Conservation (phyloP, 2,113 vertebrate species). For the Herpetotheres cachinnans region DNA sequence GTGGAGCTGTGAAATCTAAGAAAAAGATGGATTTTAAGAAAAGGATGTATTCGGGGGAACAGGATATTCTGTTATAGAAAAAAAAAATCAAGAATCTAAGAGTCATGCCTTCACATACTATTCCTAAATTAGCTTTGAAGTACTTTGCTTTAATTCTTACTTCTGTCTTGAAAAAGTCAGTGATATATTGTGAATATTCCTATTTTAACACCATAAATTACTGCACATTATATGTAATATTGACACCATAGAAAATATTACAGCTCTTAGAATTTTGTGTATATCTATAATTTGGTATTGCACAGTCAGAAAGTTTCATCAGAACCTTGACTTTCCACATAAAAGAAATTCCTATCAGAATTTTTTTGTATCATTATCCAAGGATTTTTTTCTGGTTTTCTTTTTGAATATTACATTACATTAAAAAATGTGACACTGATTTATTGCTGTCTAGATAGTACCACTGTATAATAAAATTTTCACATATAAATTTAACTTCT, state of each 20-base stretch:
- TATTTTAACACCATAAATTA: not conserved
- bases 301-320: not conserved
- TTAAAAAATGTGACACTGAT: not conserved
- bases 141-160: not conserved
- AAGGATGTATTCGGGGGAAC: not conserved
- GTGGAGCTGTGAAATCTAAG: not conserved
- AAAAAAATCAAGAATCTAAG: not conserved
- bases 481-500: not conserved
- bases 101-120: not conserved
- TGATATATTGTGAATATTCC: not conserved
- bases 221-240: not conserved
- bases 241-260: not conserved
- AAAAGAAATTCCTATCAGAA: not conserved
- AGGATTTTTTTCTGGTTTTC: not conserved
- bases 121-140: constrained; percentile 4
- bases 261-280: not conserved
- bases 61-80: not conserved
- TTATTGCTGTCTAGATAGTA: not conserved
- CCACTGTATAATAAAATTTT: not conserved
- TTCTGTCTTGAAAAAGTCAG: not conserved
- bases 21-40: not conserved
- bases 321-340: not conserved
- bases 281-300: not conserved
- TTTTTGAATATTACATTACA: not conserved
- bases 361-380: not conserved